Percentiles rank a stretch among this genome's conserved stretches.
Evolutionary conservation across 2,113 vertebrate genomes (phyloP).

Genomic region (Herpetotheres cachinnans): DNA sequence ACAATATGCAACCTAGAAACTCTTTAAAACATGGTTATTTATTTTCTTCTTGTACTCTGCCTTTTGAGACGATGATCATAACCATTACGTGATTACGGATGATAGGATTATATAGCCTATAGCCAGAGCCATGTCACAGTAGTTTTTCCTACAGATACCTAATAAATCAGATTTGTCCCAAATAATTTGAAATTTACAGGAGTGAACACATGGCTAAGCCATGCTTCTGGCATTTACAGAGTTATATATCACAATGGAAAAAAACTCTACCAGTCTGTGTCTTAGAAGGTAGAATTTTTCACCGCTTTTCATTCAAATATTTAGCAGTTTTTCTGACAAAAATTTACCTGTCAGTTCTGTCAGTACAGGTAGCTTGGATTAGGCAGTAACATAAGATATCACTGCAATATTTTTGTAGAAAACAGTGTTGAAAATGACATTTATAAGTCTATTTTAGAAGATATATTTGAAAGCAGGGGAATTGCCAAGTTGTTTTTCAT

Average conservation of each 20-base stretch:
- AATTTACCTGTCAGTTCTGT: neutral
- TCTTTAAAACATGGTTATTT: neutral
- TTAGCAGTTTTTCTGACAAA: neutral
- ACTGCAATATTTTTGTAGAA: neutral
- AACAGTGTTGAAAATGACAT: neutral
- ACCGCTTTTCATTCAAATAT: neutral
- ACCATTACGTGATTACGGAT: neutral
- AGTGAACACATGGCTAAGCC: neutral
- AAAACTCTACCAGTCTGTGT: neutral
- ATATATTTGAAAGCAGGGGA: neutral
- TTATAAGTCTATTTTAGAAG: neutral
- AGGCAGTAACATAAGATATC: neutral
- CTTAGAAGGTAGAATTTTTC: neutral
- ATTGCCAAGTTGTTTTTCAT: neutral
- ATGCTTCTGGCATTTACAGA: neutral
- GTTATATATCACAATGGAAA: neutral
- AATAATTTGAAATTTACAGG: constrained; percentile 1
- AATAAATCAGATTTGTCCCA: constrained; percentile 32
- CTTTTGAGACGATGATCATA: neutral
- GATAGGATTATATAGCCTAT: neutral
- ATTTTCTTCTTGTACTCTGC: neutral
- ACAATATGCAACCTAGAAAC: neutral
- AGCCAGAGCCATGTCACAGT: neutral
- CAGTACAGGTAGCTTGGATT: neutral
- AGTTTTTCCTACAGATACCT: neutral